Evolutionary conservation across 2,113 vertebrate genomes (phyloP), one percentile per base, ranked within the genome.

Genomic region (Henicopernis longicauda): DNA sequence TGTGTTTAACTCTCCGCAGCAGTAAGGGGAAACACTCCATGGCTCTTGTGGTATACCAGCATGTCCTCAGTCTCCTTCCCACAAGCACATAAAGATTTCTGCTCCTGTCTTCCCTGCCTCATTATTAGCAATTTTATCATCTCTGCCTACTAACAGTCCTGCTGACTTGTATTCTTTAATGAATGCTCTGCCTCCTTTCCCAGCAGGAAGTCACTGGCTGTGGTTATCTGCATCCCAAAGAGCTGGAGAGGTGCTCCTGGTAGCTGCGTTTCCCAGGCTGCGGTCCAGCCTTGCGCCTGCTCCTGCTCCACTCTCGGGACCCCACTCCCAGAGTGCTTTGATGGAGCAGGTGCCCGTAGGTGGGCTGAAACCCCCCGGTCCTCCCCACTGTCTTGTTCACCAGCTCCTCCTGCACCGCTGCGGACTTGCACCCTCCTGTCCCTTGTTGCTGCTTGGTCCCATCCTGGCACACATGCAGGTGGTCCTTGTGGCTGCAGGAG

Each of bases 41-140:
- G 0, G 36, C 54, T 91, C 78, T 77, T 1, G 0, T 31, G 55
- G 32, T 55, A 13, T 6, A 5, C 63, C 40, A 61, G 54, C 59
- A 66, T 38, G 57, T 86, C 86, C 63, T 90, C 20, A n/a, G 86
- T 32, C 63, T 91, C 45, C 59, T 67, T 44, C 85, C 67, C 42
- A 59, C 55, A 16, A 77, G 54, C 45, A 50, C 50, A 90, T 62
- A 40, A 86, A 73, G 86, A 81, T 94, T 97, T 95, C 89, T 71
- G 38, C 22, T 81, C 17, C 76, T 82, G 45, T 67, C 73, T 89
- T 87, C 78, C 59, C 47, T 84, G 59, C 32, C 80, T 94, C 72
- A 47, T 94, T 95, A 94, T 89, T 74, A 84, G 50, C 55, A 92
- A 83, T 95, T 95, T 92, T 77, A 92, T 81, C 54, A 74, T 57